Percentiles rank a stretch among this genome's conserved stretches.
These are phyloP conservation scores for Neoascia interrupta DNA, from an alignment of 2,888 invertebrate genomes.

Conservation along the genomic window DNA sequence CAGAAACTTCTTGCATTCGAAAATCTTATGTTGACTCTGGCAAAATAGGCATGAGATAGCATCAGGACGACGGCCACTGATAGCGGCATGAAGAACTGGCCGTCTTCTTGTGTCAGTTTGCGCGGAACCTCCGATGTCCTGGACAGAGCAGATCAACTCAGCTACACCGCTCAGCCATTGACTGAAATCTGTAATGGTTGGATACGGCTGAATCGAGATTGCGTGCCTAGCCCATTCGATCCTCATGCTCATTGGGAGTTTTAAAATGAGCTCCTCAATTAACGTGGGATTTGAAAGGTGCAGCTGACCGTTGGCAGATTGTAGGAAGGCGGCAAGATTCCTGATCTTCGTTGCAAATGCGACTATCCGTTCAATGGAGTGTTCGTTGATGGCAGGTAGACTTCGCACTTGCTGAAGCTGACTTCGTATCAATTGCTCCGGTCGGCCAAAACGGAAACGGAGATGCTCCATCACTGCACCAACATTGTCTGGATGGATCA, in stretches of 20 bases:
- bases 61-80: no score
- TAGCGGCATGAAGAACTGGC: background rate
- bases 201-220: slow-evolving; percentile 1
- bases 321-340: slow-evolving; percentile 25
- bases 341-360: slow-evolving; percentile 44
- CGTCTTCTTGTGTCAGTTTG: background rate
- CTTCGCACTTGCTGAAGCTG: slow-evolving; percentile 38
- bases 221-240: slow-evolving; percentile 29
- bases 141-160: slow-evolving; percentile 1
- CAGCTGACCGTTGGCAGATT: slow-evolving; percentile 9
- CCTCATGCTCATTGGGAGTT: slow-evolving; percentile 32
- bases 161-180: slow-evolving; percentile 16
- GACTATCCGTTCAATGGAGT: slow-evolving; percentile 32
- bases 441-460: slow-evolving; percentile 53
- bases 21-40: no score
- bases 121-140: background rate
- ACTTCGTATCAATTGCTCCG: slow-evolving; percentile 47
- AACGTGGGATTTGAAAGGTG: slow-evolving; percentile 24
- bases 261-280: slow-evolving; percentile 22
- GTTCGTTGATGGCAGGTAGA: slow-evolving; percentile 20
- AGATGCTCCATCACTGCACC: slow-evolving; percentile 43
- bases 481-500: slow-evolving; percentile 54
- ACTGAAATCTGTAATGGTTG: slow-evolving; percentile 15
- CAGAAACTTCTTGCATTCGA: no score
- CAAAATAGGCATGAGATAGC: no score